Percentiles rank a stretch among this genome's conserved stretches.
Evolutionary conservation across 37 sponge, comb jelly and placozoan species (phyloP).

Genomic region (Hormiphora californensis): DNA sequence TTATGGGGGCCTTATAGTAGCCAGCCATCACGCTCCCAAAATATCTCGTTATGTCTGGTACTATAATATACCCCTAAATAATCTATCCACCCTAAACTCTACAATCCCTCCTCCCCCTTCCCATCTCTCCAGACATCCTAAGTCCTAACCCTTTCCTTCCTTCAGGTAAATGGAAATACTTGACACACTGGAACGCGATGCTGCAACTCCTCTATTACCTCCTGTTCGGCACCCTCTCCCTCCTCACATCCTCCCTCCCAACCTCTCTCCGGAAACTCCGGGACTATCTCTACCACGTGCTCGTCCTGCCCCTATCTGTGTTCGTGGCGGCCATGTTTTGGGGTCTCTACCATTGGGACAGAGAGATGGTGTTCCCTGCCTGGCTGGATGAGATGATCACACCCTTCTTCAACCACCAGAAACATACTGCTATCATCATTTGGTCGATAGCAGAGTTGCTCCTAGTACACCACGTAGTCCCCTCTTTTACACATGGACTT

Average conservation of each 20-base stretch:
- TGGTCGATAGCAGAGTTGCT: not conserved
- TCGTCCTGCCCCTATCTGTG: not conserved
- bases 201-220: slow-evolving; percentile 4
- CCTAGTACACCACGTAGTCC: not conserved
- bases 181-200: slow-evolving; percentile 41
- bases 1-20: too few relatives aligned
- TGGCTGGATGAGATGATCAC: slow-evolving; percentile 23
- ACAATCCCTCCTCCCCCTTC: not conserved
- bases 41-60: too few relatives aligned
- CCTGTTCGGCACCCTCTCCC: not conserved
- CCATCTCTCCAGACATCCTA: not conserved
- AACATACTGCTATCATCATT: not conserved
- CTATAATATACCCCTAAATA: too few relatives aligned
- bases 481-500: not conserved
- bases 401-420: slow-evolving; percentile 46
- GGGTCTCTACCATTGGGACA: slow-evolving; percentile 4
- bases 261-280: too few relatives aligned
- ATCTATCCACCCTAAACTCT: too few relatives aligned
- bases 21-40: too few relatives aligned
- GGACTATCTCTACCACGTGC: not conserved
- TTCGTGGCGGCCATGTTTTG: slow-evolving; percentile 17
- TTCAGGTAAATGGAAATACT: slow-evolving; percentile 4
- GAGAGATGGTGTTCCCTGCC: slow-evolving; percentile 20
- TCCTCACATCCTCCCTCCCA: not conserved
- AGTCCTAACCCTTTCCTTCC: not conserved